phyloP scores from a whole-genome alignment of 2,113 vertebrate species.

The Pontoporia blainvillei region DNA sequence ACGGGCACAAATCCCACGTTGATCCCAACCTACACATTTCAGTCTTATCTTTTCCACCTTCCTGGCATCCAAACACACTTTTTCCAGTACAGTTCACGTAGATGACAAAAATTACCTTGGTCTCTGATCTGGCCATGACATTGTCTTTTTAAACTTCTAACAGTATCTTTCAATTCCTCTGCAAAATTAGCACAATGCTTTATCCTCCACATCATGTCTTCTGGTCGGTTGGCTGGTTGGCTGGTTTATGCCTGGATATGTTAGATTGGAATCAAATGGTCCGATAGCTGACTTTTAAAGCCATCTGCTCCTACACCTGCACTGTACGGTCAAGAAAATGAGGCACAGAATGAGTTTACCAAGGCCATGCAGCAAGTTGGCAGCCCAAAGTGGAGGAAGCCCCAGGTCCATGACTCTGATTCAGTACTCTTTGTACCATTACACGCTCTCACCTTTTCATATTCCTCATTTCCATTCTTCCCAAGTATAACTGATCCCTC shows the following conservation, averaged over 20 bases:
- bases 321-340: background rate
- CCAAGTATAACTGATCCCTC: background rate
- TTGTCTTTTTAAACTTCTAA: background rate
- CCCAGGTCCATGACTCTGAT: background rate
- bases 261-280: background rate
- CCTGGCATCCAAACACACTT: background rate
- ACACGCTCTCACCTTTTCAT: background rate
- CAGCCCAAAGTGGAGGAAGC: fast-evolving
- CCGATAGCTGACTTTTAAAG: background rate
- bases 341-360: background rate
- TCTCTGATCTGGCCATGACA: background rate
- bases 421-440: fast-evolving
- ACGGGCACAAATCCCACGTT: background rate
- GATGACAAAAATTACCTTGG: background rate
- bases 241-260: background rate
- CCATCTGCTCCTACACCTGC: background rate
- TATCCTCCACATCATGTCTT: background rate
- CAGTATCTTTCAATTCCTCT: background rate
- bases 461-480: background rate
- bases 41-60: background rate
- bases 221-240: background rate
- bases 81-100: background rate
- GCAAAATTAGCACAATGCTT: background rate
- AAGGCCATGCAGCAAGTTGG: too few relatives aligned
- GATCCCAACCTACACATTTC: background rate